phyloP scores from a whole-genome alignment of 53 echinoderm and acorn worm genomes.

The Arbacia lixula region DNA sequence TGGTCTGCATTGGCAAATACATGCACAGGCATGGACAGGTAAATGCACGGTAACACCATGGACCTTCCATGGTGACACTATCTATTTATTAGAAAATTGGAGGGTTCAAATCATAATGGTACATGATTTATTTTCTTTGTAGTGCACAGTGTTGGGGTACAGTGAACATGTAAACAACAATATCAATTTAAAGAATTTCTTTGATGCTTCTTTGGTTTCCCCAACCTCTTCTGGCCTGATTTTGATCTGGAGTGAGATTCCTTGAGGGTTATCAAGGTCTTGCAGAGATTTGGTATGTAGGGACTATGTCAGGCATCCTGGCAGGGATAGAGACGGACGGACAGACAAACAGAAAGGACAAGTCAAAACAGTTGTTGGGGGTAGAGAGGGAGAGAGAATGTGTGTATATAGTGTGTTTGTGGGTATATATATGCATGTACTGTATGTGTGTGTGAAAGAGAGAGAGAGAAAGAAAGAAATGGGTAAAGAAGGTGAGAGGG shows the following conservation, averaged over 20 bases:
- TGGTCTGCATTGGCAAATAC: too few relatives aligned
- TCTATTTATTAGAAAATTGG: too few relatives aligned
- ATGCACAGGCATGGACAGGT: too few relatives aligned
- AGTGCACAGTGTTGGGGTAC: too few relatives aligned
- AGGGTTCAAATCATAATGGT: too few relatives aligned
- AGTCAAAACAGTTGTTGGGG: slow-evolving; percentile 24
- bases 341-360: slow-evolving; percentile 5
- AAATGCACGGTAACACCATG: too few relatives aligned
- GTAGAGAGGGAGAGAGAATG: not conserved
- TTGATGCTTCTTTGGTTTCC: too few relatives aligned
- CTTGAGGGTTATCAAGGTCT: slow-evolving; percentile 51
- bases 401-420: not conserved
- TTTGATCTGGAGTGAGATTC: slow-evolving; percentile 40
- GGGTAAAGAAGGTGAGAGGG: not conserved
- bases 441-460: not conserved
- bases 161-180: too few relatives aligned
- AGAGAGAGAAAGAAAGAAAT: not conserved
- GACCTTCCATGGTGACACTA: too few relatives aligned
- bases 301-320: slow-evolving; percentile 27
- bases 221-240: too few relatives aligned
- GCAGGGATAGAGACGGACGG: not conserved
- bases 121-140: too few relatives aligned
- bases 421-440: not conserved
- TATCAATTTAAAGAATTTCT: too few relatives aligned
- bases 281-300: slow-evolving; percentile 30